Evolutionary conservation across 1,140 invertebrate species (phyloP).

Genomic region (Drosophila subpulchrella): DNA sequence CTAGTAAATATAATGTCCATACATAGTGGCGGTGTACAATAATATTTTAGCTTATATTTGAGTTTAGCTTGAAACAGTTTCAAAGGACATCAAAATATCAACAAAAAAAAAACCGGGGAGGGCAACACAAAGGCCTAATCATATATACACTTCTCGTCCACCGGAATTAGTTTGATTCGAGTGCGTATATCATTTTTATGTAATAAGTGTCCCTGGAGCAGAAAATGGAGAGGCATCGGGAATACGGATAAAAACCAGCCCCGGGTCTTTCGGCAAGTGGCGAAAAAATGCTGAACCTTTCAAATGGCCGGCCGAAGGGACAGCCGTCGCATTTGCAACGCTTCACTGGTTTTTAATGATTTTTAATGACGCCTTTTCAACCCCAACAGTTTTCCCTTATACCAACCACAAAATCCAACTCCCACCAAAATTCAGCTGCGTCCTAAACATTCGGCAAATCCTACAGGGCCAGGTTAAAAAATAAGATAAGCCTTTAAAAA

Average conservation of each 20-base stretch:
- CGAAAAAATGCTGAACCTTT: conserved; percentile 45
- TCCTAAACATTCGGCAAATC: conserved; percentile 19
- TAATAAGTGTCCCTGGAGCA: conserved; percentile 23
- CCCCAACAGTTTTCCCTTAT: background rate
- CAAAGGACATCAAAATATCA: too few species aligned
- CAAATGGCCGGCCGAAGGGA: conserved; percentile 48
- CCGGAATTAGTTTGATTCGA: conserved; percentile 34
- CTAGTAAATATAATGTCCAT: too few species aligned
- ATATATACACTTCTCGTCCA: background rate
- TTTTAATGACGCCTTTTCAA: conserved; percentile 60
- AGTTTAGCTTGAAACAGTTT: too few species aligned
- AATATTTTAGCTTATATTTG: too few species aligned
- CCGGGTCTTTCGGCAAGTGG: conserved; percentile 25
- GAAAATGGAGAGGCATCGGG: background rate
- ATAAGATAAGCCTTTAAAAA: conserved; percentile 15
- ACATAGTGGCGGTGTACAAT: too few species aligned
- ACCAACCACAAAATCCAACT: conserved; percentile 1
- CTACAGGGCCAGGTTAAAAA: conserved; percentile 4
- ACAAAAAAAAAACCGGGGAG: background rate
- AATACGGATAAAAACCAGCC: conserved; percentile 1
- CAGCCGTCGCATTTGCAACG: conserved; percentile 63
- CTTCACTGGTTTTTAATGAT: conserved; percentile 74
- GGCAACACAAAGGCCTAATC: background rate
- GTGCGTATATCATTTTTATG: conserved; percentile 51
- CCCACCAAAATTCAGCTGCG: background rate